Conservation (phyloP, 2,888 invertebrate species). For the Chrysolina haemoptera region DNA sequence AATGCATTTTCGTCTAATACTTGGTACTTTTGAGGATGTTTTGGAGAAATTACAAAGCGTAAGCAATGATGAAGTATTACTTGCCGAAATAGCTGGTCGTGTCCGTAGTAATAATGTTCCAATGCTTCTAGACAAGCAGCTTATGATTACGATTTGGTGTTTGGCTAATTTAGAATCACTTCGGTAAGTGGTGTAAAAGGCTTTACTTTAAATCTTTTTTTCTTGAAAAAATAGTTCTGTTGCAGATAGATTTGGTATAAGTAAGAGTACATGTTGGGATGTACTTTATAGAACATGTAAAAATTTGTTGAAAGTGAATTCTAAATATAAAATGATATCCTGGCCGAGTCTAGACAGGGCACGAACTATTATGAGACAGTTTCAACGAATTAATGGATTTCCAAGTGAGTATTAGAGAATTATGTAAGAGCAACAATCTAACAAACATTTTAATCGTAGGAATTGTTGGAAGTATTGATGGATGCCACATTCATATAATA, state of each 20-base stretch:
- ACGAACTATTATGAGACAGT: too few species aligned
- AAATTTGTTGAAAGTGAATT: conserved; percentile 42
- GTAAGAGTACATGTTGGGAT: too few species aligned
- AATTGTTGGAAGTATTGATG: conserved; percentile 43
- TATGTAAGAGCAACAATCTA: neutral
- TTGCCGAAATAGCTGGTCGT: too few species aligned
- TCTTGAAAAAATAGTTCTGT: conserved; percentile 21
- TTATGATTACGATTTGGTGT: conserved; percentile 43
- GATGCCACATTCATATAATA: conserved; percentile 48
- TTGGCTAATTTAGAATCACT: conserved; percentile 29
- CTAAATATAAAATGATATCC: conserved; percentile 18
- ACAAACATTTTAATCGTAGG: conserved; percentile 2
- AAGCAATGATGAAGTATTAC: too few species aligned
- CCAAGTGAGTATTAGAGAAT: neutral
- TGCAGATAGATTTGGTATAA: conserved; percentile 44
- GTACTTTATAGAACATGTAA: conserved; percentile 42
- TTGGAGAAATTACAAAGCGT: too few species aligned
- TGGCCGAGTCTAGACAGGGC: conserved; percentile 32
- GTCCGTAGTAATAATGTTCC: neutral
- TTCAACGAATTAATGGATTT: neutral
- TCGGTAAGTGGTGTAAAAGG: conserved; percentile 19
- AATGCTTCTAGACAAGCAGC: conserved; percentile 4
- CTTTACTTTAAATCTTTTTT: neutral
- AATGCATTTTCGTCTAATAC: too few species aligned
- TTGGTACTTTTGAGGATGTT: too few species aligned